Evolutionary conservation across 2,113 vertebrate genomes (phyloP).

Genomic region (Leptobrachium leishanense): DNA sequence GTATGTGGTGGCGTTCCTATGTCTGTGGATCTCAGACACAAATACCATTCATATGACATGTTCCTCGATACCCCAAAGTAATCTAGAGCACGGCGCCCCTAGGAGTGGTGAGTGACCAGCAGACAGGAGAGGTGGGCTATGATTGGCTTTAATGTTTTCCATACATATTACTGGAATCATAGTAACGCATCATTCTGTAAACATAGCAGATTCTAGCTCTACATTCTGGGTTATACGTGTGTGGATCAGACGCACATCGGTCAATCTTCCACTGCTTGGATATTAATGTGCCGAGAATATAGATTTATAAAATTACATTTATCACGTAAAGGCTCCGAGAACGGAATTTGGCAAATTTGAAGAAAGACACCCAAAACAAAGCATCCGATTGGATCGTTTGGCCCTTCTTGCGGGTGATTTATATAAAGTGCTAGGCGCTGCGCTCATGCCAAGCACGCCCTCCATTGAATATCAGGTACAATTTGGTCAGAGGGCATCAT

Average conservation of each 20-base stretch:
- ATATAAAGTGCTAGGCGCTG: neutral
- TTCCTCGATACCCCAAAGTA: too few relatives aligned
- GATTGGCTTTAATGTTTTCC: neutral
- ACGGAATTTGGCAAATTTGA: constrained; percentile 65
- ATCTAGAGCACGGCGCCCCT: too few relatives aligned
- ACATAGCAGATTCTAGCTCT: neutral
- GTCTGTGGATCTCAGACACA: too few relatives aligned
- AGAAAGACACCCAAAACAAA: constrained; percentile 1
- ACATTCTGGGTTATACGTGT: neutral
- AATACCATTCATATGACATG: too few relatives aligned
- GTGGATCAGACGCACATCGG: neutral
- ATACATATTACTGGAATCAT: neutral
- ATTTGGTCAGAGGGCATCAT: neutral
- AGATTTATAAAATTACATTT: constrained; percentile 7
- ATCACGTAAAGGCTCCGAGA: neutral
- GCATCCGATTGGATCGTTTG: neutral
- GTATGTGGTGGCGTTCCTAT: too few relatives aligned
- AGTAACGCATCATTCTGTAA: neutral
- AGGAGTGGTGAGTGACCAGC: too few relatives aligned
- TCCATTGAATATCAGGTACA: neutral
- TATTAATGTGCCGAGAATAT: neutral
- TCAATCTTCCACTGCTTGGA: neutral
- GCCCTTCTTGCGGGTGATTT: neutral
- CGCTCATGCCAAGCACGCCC: neutral
- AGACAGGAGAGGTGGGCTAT: neutral